Conservation (phyloP, 2,888 invertebrate species). For the Creontiades dilutus region DNA sequence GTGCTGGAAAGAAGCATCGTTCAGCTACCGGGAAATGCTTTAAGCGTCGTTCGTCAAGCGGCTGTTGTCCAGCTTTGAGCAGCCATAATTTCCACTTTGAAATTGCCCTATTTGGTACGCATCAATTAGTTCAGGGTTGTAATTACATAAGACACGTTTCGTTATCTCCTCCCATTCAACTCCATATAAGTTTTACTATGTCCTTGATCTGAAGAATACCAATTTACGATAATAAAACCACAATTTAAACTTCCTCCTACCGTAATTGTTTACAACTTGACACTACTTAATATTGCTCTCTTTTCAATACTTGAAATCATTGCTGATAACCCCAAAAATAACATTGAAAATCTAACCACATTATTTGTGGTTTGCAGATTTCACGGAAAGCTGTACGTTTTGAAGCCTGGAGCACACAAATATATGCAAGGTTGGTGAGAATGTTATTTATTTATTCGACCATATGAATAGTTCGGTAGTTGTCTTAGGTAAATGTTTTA, state of each 20-base stretch:
- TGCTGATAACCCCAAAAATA: background rate
- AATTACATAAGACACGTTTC: no score
- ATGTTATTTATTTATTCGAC: background rate
- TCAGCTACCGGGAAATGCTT: background rate
- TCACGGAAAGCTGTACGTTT: constrained; percentile 67
- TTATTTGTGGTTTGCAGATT: constrained; percentile 67
- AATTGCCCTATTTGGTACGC: no score
- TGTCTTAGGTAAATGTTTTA: no score
- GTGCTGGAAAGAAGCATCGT: background rate
- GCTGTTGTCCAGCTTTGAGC: background rate
- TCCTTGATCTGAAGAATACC: no score
- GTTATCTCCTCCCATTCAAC: no score
- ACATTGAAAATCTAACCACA: constrained; percentile 49
- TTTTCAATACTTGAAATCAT: background rate
- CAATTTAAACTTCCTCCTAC: no score
- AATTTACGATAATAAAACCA: no score
- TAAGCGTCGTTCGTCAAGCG: background rate
- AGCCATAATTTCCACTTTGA: no score
- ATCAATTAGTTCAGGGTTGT: no score
- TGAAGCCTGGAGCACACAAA: constrained; percentile 64
- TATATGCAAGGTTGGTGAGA: constrained; percentile 65
- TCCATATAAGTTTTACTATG: no score
- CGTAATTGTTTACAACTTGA: no score
- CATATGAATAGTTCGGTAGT: background rate
- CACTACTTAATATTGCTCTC: no score